A percentile compares a stretch with the other conserved stretches of the same genome.
Conservation (phyloP, 2,113 vertebrate genomes). For the Boulengerochromis microlepis region DNA sequence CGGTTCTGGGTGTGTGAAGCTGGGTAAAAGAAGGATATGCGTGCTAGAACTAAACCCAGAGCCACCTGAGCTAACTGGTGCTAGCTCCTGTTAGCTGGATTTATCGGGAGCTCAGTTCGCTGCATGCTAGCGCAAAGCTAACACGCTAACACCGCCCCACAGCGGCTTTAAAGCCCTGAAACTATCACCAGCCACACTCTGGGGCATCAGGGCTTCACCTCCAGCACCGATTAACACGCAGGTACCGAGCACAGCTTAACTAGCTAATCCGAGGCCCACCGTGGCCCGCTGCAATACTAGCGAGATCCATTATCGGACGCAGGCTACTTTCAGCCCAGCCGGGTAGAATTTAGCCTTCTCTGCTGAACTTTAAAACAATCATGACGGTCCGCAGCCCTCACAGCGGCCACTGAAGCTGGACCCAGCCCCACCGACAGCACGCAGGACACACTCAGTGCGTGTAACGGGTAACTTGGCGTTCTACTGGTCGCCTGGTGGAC, state of each 20-base stretch:
- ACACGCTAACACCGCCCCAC: neutral
- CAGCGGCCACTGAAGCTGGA: neutral
- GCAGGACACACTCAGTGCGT: neutral
- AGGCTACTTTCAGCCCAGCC: fast-evolving
- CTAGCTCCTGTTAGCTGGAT: neutral
- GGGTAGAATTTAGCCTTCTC: neutral
- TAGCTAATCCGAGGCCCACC: slow-evolving; percentile 10
- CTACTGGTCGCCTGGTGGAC: neutral
- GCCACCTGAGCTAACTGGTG: neutral
- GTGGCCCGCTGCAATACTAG: slow-evolving; percentile 29
- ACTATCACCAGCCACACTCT: neutral
- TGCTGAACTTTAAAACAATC: neutral
- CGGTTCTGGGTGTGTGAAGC: neutral
- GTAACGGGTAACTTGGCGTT: neutral
- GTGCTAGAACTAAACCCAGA: neutral
- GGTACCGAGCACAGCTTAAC: neutral
- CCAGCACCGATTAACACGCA: neutral
- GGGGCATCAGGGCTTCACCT: fast-evolving
- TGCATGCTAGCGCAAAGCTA: neutral
- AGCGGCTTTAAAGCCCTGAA: neutral
- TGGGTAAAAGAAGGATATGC: fast-evolving
- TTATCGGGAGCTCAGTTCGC: neutral
- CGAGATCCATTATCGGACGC: slow-evolving; percentile 57
- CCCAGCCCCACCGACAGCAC: neutral
- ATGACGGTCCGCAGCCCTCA: neutral